A percentile compares a stretch with the other conserved stretches of the same genome.
phyloP scores from a whole-genome alignment of 64 coral and sea anemone genomes.

The Platygyra sinensis region DNA sequence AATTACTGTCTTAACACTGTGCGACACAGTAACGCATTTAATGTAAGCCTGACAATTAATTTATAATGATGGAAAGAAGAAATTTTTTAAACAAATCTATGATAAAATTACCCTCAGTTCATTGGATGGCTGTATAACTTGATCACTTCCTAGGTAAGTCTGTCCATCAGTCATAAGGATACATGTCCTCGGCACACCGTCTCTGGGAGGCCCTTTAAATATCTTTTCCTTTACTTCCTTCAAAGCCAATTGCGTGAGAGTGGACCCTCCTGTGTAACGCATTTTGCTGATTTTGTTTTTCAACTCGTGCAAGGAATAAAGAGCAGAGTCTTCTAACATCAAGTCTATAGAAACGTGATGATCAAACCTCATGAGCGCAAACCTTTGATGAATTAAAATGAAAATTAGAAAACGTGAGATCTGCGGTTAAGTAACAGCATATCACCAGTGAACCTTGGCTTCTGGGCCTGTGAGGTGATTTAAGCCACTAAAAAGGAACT shows the following conservation, averaged over 20 bases:
- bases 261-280: slow-evolving; percentile 7
- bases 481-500: no score
- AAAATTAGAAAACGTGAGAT: not conserved
- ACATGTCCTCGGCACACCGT: slow-evolving; percentile 22
- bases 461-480: no score
- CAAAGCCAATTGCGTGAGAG: not conserved
- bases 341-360: slow-evolving; percentile 23
- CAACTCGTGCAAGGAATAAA: slow-evolving; percentile 4
- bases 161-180: slow-evolving; percentile 28
- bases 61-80: not conserved
- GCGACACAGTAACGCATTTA: no score
- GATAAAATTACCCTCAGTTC: slow-evolving; percentile 2
- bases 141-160: not conserved
- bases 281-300: slow-evolving; percentile 25
- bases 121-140: slow-evolving; percentile 2
- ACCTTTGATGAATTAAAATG: not conserved
- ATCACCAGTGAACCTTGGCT: no score
- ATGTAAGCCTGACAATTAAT: not conserved
- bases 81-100: not conserved
- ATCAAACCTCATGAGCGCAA: slow-evolving; percentile 27
- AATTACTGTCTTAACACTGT: no score
- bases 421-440: not conserved
- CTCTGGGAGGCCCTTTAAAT: slow-evolving; percentile 8
- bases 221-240: slow-evolving; percentile 35
- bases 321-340: slow-evolving; percentile 24